These are phyloP conservation scores for Drosophila quadrilineata DNA, from an alignment of 1,140 invertebrate species.

Conservation along the genomic window DNA sequence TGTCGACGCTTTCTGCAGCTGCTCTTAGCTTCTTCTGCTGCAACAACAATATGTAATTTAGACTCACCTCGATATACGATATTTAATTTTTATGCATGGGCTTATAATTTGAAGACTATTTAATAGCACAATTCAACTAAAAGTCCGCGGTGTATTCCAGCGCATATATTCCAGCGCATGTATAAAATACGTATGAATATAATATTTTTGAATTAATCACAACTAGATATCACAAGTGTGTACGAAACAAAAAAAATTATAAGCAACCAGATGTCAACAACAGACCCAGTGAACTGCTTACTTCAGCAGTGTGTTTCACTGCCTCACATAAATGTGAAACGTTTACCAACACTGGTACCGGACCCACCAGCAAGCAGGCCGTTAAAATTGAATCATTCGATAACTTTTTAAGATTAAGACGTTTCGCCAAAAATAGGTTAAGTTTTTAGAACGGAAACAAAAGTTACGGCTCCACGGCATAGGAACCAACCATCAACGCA, in stretches of 20 bases:
- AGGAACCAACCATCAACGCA: too few relatives aligned
- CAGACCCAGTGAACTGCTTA: constrained; percentile 55
- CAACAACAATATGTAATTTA: constrained; percentile 14
- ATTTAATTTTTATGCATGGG: constrained; percentile 21
- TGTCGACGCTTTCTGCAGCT: not conserved
- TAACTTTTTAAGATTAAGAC: too few relatives aligned
- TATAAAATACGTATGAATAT: too few relatives aligned
- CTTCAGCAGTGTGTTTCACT: constrained; percentile 64
- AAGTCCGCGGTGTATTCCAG: too few relatives aligned
- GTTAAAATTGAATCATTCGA: constrained; percentile 41
- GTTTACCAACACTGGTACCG: constrained; percentile 37
- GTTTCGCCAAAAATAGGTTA: too few relatives aligned
- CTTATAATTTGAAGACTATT: constrained; percentile 33
- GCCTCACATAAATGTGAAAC: constrained; percentile 26
- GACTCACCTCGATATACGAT: constrained; percentile 51
- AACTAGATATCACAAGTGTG: constrained; percentile 66
- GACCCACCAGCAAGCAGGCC: constrained; percentile 4
- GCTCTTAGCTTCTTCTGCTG: constrained; percentile 9
- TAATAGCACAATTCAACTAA: constrained; percentile 53
- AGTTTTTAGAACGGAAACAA: too few relatives aligned
- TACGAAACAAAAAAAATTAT: constrained; percentile 47
- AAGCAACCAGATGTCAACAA: constrained; percentile 74
- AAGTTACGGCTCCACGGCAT: too few relatives aligned
- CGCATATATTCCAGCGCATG: too few relatives aligned
- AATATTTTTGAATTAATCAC: constrained; percentile 55